Percentiles rank a stretch among this genome's conserved stretches.
Evolutionary conservation across 2,797 vertebrate genomes (phyloP).

Genomic region (Coreius guichenoti): DNA sequence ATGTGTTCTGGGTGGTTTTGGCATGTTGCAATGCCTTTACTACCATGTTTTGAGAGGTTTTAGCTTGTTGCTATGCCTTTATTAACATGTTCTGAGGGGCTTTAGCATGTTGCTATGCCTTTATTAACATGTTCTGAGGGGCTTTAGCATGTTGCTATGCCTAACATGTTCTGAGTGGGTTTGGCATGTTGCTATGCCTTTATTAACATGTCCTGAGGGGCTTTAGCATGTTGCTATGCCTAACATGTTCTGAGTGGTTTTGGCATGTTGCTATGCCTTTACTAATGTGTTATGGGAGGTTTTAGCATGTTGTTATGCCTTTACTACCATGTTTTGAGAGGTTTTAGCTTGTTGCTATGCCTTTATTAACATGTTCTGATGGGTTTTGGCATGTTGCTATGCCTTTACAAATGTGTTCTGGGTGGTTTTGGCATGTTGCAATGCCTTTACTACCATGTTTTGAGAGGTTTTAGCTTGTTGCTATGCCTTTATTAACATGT

Average conservation of each 20-base stretch:
- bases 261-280: neutral
- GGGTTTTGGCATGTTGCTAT: no score
- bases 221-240: neutral
- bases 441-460: no score
- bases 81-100: accelerated
- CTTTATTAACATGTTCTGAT: no score
- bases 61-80: neutral
- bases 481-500: no score
- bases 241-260: neutral
- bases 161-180: neutral
- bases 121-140: neutral
- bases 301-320: neutral
- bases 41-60: neutral
- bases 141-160: neutral
- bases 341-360: neutral
- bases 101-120: neutral
- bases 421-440: no score
- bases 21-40: neutral
- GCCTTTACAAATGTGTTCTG: no score
- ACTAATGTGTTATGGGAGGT: accelerated
- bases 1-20: accelerated
- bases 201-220: accelerated
- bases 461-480: no score
- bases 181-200: neutral
- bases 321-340: accelerated